Conservation (phyloP, 2,888 invertebrate species). For the Entomobrya proxima region DNA sequence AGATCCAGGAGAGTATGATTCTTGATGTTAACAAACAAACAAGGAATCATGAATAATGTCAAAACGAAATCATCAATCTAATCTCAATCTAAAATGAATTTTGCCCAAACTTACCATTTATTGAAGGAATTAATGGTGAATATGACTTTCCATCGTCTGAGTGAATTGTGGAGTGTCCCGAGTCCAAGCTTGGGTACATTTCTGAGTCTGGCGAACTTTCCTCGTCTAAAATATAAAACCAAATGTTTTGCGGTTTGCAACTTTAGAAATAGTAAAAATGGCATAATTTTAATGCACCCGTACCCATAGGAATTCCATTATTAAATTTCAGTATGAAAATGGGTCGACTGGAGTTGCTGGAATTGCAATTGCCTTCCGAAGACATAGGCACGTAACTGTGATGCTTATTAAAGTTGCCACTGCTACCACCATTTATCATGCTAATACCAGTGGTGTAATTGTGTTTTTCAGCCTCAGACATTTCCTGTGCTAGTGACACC, state of each 20-base stretch:
- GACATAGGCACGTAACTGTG: conserved; percentile 54
- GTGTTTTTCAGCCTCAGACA: conserved; percentile 73
- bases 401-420: conserved; percentile 30
- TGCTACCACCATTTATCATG: background rate
- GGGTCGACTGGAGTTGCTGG: conserved; percentile 65
- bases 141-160: conserved; percentile 90
- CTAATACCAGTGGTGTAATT: conserved; percentile 15
- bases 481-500: conserved; percentile 74
- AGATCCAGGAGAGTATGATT: conserved; percentile 82
- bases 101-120: conserved; percentile 78
- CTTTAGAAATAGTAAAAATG: background rate
- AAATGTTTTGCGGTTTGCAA: background rate
- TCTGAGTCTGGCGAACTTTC: conserved; percentile 93
- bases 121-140: conserved; percentile 85
- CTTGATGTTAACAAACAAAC: conserved; percentile 69
- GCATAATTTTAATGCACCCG: background rate
- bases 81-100: background rate
- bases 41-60: background rate
- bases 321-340: conserved; percentile 74
- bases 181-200: conserved; percentile 86
- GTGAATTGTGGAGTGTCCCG: conserved; percentile 94
- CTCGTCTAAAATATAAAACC: conserved; percentile 73
- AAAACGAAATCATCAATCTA: background rate
- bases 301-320: conserved; percentile 71
- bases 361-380: conserved; percentile 52